These are phyloP conservation scores for Ochotona princeps DNA, from an alignment of 2,113 vertebrate species.

Conservation along the genomic window DNA sequence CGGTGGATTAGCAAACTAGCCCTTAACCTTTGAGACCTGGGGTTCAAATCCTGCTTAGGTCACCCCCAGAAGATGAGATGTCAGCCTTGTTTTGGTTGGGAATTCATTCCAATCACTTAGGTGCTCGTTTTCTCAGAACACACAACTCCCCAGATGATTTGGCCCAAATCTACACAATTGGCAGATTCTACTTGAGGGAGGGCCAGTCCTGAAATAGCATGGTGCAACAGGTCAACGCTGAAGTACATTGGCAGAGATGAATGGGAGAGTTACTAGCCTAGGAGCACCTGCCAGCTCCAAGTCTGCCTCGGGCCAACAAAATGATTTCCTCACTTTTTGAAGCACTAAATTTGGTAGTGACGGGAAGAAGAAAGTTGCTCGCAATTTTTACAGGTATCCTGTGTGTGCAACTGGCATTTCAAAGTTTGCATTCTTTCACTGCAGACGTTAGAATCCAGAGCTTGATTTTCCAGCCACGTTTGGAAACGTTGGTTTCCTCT, in stretches of 20 bases:
- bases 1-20: not conserved
- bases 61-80: not conserved
- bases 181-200: constrained; percentile 62
- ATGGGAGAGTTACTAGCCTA: constrained; percentile 61
- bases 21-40: constrained; percentile 32
- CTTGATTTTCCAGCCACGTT: fast-evolving
- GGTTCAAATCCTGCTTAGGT: constrained; percentile 58
- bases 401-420: not conserved
- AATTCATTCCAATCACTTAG: constrained; percentile 69
- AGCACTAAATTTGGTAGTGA: constrained; percentile 65
- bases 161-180: constrained; percentile 72
- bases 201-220: constrained; percentile 71
- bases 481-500: not conserved
- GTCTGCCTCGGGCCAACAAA: constrained; percentile 34
- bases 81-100: constrained; percentile 48
- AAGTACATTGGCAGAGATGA: constrained; percentile 68
- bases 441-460: not conserved
- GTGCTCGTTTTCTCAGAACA: constrained; percentile 66
- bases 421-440: not conserved
- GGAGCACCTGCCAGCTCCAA: constrained; percentile 43
- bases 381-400: constrained; percentile 13
- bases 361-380: constrained; percentile 27
- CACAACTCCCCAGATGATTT: constrained; percentile 76
- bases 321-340: constrained; percentile 70
- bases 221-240: constrained; percentile 56